Evolutionary conservation across 2,888 invertebrate species (phyloP).

Genomic region (Xestia sexstrigata): DNA sequence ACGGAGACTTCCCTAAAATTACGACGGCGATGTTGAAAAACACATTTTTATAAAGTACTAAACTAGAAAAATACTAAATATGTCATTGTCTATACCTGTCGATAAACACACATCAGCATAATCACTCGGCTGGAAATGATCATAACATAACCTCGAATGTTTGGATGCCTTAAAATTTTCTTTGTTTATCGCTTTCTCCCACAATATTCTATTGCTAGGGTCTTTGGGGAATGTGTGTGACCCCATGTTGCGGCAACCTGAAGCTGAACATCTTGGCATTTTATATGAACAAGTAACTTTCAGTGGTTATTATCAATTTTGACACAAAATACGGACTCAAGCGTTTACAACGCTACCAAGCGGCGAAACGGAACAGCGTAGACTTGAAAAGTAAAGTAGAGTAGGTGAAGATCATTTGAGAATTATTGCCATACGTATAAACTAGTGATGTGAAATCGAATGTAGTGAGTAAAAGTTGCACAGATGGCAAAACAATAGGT

Average conservation of each 20-base stretch:
- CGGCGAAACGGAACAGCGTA: constrained; percentile 37
- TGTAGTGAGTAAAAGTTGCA: background rate
- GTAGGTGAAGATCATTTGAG: constrained; percentile 7
- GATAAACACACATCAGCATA: constrained; percentile 37
- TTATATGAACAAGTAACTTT: constrained; percentile 11
- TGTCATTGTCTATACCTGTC: constrained; percentile 38
- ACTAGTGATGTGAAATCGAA: background rate
- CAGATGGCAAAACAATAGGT: background rate
- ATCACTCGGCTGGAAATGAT: constrained; percentile 52
- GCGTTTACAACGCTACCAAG: constrained; percentile 52
- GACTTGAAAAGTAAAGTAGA: background rate
- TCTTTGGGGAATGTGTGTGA: constrained; percentile 61
- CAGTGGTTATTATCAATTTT: constrained; percentile 6
- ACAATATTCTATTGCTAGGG: constrained; percentile 26
- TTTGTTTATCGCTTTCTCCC: constrained; percentile 54
- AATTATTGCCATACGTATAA: constrained; percentile 37
- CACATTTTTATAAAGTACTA: background rate
- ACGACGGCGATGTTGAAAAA: background rate
- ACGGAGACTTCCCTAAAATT: constrained; percentile 50
- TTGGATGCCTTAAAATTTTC: constrained; percentile 52
- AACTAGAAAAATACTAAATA: background rate
- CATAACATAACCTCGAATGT: constrained; percentile 60
- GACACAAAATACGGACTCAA: constrained; percentile 48
- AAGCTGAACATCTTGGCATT: constrained; percentile 58
- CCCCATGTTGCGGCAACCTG: constrained; percentile 52